phyloP scores from a whole-genome alignment of 2,113 vertebrate genomes.

The Leucopsar rothschildi region DNA sequence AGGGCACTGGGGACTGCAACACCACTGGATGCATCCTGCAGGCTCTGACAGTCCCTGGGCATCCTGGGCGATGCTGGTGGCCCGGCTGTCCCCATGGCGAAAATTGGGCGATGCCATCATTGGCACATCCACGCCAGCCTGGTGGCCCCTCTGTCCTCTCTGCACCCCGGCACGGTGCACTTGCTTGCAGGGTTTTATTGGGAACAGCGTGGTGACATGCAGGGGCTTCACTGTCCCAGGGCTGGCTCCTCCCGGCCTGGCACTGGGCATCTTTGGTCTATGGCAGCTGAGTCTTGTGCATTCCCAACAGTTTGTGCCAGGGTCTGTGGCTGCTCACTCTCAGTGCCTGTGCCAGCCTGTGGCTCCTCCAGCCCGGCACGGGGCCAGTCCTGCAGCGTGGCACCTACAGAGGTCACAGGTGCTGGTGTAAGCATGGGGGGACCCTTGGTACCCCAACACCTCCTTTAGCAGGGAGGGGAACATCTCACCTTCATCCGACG shows the following conservation, averaged over 20 bases:
- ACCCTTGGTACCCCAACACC: neutral
- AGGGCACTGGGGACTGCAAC: neutral
- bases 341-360: neutral
- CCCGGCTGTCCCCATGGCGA: fast-evolving
- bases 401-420: neutral
- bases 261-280: conserved; percentile 42
- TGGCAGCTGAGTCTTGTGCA: conserved; percentile 17
- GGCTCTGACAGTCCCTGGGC: neutral
- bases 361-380: neutral
- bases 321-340: neutral
- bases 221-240: conserved; percentile 27
- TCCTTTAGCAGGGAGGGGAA: neutral
- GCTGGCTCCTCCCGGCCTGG: neutral
- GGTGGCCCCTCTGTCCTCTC: neutral
- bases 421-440: fast-evolving
- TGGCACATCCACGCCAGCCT: neutral
- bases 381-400: neutral
- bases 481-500: neutral
- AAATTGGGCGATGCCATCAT: neutral
- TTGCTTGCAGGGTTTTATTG: neutral
- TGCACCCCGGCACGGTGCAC: neutral
- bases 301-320: neutral
- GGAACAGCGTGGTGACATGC: neutral
- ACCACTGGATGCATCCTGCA: neutral
- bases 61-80: neutral